Evolutionary conservation across 2,797 vertebrate species (phyloP), one percentile per base, ranked within the genome.

Genomic region (Hyperoplus immaculatus): DNA sequence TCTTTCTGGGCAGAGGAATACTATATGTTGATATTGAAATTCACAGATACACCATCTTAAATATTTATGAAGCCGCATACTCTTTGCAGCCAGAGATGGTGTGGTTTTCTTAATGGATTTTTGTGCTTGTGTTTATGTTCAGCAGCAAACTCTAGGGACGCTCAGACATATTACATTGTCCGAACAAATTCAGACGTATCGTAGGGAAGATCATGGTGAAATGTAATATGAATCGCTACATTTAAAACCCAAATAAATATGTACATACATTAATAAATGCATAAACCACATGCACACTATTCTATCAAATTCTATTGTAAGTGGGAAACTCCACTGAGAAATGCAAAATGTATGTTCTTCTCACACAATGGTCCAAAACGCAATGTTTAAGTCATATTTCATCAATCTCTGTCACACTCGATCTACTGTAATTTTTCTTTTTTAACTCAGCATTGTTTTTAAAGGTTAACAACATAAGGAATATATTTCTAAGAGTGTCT

Each of bases 61-160:
- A 91, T 84, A 89, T 88, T 78, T 80, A 90, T 86, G 61, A 70
- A 29, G 29, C 51, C 60, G 29, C 61, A 74, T 83, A 83, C 73
- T 29, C 29, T 77, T 62, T 72, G 50, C 29, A 78, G 75, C 54
- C 4, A 0, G 46, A 78, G 45, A 68, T 69, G 15, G 21, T 63
- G 10, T 42, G 57, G 56, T 62, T 59, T 63, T 56, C 58, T 66
- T 15, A 12, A 57, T 69, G 53, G 50, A 82, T 85, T 81, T 83
- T 62, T 77, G 12, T 57, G 42, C 62, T 64, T 72, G 21, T 54
- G 36, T 72, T 69, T 82, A 80, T 62, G 58, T 42, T 58, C 57
- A 58, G 18, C 53, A 57, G 63, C 39, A 64, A 69, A 62, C 55
- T 79, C 78, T 14, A 9, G 66, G 49, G 73, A 85, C 55, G 47